Percentiles rank a stretch among this genome's conserved stretches.
phyloP scores from a whole-genome alignment of 2,888 invertebrate genomes.

The Anagyrus pseudococci region DNA sequence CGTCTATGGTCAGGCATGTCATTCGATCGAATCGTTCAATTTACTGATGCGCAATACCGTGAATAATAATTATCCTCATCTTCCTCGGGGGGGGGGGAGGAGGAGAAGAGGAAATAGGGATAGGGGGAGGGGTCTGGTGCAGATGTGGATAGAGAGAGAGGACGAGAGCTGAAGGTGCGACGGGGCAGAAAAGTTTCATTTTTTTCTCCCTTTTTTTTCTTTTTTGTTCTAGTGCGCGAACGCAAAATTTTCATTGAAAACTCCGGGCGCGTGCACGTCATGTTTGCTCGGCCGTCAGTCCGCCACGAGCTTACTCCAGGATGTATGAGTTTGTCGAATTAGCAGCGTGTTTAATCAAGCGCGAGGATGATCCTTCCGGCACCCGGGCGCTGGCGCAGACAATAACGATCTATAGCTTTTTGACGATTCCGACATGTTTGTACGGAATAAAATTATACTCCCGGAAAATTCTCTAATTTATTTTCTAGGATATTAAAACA shows the following conservation, averaged over 20 bases:
- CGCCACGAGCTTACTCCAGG: constrained; percentile 49
- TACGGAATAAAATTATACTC: constrained; percentile 33
- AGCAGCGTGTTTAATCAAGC: constrained; percentile 53
- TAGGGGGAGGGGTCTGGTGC: background rate
- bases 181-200: background rate
- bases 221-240: background rate
- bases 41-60: constrained; percentile 32
- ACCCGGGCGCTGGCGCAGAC: constrained; percentile 26
- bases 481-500: constrained; percentile 28
- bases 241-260: constrained; percentile 49
- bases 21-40: constrained; percentile 30
- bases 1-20: constrained; percentile 19
- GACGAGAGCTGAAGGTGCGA: background rate
- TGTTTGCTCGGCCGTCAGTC: constrained; percentile 52
- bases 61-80: constrained; percentile 34
- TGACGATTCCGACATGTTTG: constrained; percentile 37
- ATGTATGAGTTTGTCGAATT: constrained; percentile 55
- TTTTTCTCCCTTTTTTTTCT: background rate
- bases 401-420: constrained; percentile 40
- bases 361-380: constrained; percentile 53
- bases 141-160: no score
- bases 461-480: constrained; percentile 36
- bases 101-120: no score
- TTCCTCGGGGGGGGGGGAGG: constrained; percentile 21
- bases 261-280: constrained; percentile 41